These are phyloP conservation scores for Lepus oiostolus DNA, from an alignment of 2,797 vertebrate genomes.

Conservation along the genomic window DNA sequence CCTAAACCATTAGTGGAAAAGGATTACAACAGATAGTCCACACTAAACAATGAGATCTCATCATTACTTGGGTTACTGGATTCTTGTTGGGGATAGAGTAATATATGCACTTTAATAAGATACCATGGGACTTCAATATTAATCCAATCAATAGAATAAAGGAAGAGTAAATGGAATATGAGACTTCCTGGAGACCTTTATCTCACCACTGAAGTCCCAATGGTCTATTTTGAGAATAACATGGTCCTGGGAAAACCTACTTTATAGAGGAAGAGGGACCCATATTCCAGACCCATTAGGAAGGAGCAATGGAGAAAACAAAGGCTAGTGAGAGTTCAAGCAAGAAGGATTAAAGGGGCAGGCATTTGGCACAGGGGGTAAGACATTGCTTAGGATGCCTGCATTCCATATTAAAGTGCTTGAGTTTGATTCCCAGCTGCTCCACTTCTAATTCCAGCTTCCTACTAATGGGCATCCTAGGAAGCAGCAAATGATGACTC, in stretches of 20 bases:
- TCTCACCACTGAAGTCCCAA: background rate
- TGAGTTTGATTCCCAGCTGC: too few relatives aligned
- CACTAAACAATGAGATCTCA: background rate
- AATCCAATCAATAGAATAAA: background rate
- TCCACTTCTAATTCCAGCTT: too few relatives aligned
- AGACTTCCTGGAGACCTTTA: background rate
- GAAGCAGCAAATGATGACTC: too few relatives aligned
- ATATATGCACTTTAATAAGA: slow-evolving; percentile 25
- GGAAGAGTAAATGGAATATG: background rate
- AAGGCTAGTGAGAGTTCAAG: background rate
- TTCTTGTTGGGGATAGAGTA: background rate
- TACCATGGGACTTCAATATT: background rate
- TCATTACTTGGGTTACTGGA: background rate
- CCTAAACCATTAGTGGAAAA: background rate
- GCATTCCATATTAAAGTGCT: too few relatives aligned
- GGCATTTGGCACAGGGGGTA: too few relatives aligned
- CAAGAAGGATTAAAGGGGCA: background rate
- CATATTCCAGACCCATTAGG: background rate
- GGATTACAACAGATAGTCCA: background rate
- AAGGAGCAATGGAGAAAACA: background rate
- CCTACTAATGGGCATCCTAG: too few relatives aligned
- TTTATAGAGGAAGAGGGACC: background rate
- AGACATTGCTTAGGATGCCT: too few relatives aligned
- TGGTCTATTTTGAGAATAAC: background rate
- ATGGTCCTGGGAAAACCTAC: background rate